Evolutionary conservation across 2,113 vertebrate genomes (phyloP).

Genomic region (Lanius ludovicianus): DNA sequence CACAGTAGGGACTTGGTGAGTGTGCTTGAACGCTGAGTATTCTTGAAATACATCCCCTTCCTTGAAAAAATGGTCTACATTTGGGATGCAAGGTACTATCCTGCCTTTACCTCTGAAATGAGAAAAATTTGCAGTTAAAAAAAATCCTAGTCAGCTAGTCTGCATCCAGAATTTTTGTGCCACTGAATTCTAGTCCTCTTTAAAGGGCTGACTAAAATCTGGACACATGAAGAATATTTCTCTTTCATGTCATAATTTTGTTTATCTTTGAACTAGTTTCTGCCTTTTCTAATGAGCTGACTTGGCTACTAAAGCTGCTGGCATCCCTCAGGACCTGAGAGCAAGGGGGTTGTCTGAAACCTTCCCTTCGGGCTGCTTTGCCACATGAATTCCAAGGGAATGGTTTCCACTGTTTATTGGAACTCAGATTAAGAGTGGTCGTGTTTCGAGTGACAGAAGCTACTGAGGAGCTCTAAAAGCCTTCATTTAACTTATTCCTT

Average conservation of each 20-base stretch:
- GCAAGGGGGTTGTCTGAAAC: background rate
- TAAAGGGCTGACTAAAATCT: background rate
- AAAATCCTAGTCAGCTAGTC: background rate
- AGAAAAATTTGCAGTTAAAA: background rate
- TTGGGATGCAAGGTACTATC: background rate
- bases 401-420: conserved; percentile 21
- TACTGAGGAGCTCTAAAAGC: conserved; percentile 7
- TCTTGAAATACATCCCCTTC: background rate
- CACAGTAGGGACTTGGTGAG: background rate
- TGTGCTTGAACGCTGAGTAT: background rate
- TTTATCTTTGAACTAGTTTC: background rate
- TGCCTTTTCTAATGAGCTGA: background rate
- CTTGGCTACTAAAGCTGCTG: background rate
- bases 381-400: background rate
- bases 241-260: background rate
- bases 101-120: background rate
- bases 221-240: background rate
- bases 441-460: conserved; percentile 24
- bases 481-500: background rate
- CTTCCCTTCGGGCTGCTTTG: background rate
- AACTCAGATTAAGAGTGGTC: background rate
- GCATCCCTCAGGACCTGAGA: background rate
- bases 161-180: background rate
- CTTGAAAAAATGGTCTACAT: background rate
- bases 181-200: background rate